Conservation (phyloP, 1,140 invertebrate genomes). For the Drosophila yakuba region DNA sequence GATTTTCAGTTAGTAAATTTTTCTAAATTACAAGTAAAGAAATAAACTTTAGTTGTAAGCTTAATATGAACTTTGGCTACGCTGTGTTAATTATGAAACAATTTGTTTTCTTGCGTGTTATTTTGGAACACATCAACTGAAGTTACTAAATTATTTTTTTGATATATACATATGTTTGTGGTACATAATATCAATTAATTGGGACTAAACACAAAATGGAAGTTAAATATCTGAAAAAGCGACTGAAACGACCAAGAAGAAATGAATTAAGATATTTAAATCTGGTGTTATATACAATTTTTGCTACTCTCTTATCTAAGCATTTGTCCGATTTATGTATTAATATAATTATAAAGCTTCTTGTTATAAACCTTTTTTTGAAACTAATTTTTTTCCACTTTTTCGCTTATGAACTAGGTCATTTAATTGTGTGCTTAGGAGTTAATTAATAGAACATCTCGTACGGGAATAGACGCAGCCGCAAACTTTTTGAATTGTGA, state of each 20-base stretch:
- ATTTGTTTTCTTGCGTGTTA: constrained; percentile 47
- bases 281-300: constrained; percentile 55
- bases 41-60: constrained; percentile 33
- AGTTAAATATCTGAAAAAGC: constrained; percentile 36
- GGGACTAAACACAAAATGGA: constrained; percentile 43
- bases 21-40: constrained; percentile 64
- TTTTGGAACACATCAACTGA: constrained; percentile 74
- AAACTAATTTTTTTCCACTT: constrained; percentile 38
- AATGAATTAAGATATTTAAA: constrained; percentile 14
- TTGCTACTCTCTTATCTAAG: constrained; percentile 11
- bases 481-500: constrained; percentile 2
- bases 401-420: constrained; percentile 45
- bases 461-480: constrained; percentile 48
- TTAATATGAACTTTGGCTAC: constrained; percentile 69
- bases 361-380: constrained; percentile 56
- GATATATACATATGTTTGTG: constrained; percentile 7
- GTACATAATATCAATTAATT: constrained; percentile 39
- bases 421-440: constrained; percentile 34
- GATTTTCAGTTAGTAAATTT: constrained; percentile 45
- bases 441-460: constrained; percentile 68
- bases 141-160: constrained; percentile 42
- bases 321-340: constrained; percentile 13
- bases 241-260: constrained; percentile 32
- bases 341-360: constrained; percentile 66
- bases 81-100: constrained; percentile 59